Evolutionary conservation across 2,888 invertebrate genomes (phyloP), one percentile per base, ranked within the genome.

Genomic region (Drosophila pseudotakahashii): DNA sequence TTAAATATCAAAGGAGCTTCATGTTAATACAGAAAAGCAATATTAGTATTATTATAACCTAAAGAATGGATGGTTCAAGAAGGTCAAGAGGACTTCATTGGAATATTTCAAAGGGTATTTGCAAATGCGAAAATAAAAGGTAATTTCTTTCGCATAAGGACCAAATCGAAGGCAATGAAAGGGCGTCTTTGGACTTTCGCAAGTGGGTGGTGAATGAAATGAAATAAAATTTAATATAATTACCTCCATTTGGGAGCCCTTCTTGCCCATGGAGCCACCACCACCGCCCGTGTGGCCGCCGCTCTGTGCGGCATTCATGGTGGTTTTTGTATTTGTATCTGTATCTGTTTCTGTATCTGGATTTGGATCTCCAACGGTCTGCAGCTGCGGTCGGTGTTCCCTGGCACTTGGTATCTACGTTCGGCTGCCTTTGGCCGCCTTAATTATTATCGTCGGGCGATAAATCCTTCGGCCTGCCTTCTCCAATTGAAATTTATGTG

Each of bases 171-270:
- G 30, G 47, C 47, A 30, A 47, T 47, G 30, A 47, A 47, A 14
- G 47, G 47, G 7, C 14, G 6, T 32, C 30, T 11, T 14, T 23
- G 36, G 51, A 19, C 26, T 3, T 3, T 36, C 13, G 50, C 36
- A 19, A 50, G 9, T 26, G 48, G 48, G 9, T 14, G 42, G 30
- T 10, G 37, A 39, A 48, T 52, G 47, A 77, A 80, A 42, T 52
- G 54, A 77, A 80, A 48, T 52, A 64, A 77, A 80, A 72, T 72
- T 63, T 70, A 71, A 77, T 74, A 85, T 74, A 80, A 79, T 92
- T 91, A 92, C 92, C 92, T 92, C 92, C 89, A 92, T 90, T 84
- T 92, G 92, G 51, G 92, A 92, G 77, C 92, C 92, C 78, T 92
- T 92, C 82, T 92, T 92, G 76, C 91, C 90, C 81, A 92, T 88